Evolutionary conservation across 2,113 vertebrate species (phyloP).

Genomic region (Sphaerodactylus townsendi): DNA sequence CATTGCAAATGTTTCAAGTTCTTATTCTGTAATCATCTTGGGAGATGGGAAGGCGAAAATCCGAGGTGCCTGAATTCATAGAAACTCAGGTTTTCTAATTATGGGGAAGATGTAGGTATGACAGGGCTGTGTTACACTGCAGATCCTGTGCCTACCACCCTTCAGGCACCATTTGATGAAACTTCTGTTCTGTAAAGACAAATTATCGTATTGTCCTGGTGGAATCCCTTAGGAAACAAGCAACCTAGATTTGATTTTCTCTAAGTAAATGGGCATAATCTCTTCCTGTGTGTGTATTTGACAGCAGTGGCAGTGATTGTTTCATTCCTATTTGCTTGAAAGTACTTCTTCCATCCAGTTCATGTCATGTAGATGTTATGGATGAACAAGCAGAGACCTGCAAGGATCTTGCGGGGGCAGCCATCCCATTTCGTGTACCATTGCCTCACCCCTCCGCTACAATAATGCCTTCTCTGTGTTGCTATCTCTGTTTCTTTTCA

Average conservation of each 20-base stretch:
- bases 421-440: too few species aligned
- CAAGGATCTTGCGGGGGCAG: too few species aligned
- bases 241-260: constrained; percentile 24
- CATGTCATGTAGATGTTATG: background rate
- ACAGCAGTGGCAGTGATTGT: background rate
- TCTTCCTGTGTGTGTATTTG: background rate
- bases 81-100: background rate
- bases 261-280: constrained; percentile 24
- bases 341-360: background rate
- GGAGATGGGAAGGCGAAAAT: background rate
- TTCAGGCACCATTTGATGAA: constrained; percentile 9
- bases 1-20: background rate
- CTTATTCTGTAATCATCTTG: background rate
- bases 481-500: too few species aligned
- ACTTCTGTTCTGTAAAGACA: constrained; percentile 15
- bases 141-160: constrained; percentile 9
- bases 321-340: background rate
- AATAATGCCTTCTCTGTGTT: too few species aligned
- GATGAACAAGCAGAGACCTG: too few species aligned
- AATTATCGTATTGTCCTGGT: constrained; percentile 13
- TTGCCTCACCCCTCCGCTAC: too few species aligned
- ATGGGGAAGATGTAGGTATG: background rate
- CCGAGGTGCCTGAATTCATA: background rate
- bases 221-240: constrained; percentile 34
- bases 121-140: constrained; percentile 7